Conservation (phyloP, 2,797 vertebrate species). For the Rhabdophis nuchalis region DNA sequence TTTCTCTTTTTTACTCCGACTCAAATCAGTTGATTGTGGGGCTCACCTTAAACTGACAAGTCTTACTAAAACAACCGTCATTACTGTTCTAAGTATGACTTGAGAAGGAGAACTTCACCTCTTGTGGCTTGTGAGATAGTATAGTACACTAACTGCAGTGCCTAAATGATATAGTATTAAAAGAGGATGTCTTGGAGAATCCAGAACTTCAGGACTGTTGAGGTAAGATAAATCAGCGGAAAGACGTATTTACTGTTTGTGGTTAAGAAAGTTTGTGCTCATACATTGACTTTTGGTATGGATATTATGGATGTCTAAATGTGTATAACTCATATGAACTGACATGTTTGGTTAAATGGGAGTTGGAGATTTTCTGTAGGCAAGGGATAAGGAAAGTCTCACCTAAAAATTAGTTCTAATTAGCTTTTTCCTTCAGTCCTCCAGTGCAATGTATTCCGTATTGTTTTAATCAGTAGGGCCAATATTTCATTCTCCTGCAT, state of each 20-base stretch:
- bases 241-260: neutral
- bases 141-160: neutral
- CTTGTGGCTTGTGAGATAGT: neutral
- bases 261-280: neutral
- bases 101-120: neutral
- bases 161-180: neutral
- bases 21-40: neutral
- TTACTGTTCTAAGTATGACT: neutral
- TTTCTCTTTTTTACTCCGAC: neutral
- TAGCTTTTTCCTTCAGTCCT: neutral
- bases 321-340: neutral
- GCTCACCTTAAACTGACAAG: neutral
- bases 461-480: neutral
- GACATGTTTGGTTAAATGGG: neutral
- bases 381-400: neutral
- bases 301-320: neutral
- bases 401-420: neutral
- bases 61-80: neutral
- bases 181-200: neutral
- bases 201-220: neutral
- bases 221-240: neutral
- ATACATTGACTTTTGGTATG: neutral
- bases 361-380: neutral
- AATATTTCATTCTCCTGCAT: neutral
- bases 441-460: neutral